phyloP scores from a whole-genome alignment of 2,113 vertebrate genomes.

The Etheostoma spectabile region DNA sequence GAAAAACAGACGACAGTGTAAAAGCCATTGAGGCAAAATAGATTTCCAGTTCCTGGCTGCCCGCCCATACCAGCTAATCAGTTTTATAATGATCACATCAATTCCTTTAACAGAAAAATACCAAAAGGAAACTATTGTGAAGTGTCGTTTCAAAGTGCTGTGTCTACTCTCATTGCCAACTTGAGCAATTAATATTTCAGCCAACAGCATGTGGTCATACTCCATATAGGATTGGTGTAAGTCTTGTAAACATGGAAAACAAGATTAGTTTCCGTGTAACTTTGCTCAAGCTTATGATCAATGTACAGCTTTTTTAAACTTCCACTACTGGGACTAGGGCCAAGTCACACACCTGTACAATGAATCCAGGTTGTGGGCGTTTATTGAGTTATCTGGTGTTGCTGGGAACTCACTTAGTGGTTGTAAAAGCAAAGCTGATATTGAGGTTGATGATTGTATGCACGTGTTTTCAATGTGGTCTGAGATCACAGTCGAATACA shows the following conservation, averaged over 20 bases:
- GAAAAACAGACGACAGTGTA: constrained; percentile 31
- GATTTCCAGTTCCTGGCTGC: constrained; percentile 42
- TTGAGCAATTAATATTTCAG: constrained; percentile 29
- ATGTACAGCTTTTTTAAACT: constrained; percentile 14
- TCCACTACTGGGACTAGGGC: constrained; percentile 37
- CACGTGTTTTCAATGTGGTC: constrained; percentile 12
- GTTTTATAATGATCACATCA: constrained; percentile 55
- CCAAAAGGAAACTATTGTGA: constrained; percentile 33
- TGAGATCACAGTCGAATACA: neutral
- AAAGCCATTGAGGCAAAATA: constrained; percentile 39
- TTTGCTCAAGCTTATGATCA: constrained; percentile 1
- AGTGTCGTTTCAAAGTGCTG: constrained; percentile 25
- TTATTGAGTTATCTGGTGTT: constrained; percentile 47
- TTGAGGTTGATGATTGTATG: neutral
- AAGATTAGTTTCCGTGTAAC: neutral
- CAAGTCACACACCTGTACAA: constrained; percentile 56
- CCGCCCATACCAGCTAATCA: constrained; percentile 37
- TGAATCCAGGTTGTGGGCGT: constrained; percentile 6
- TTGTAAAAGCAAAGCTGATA: constrained; percentile 49
- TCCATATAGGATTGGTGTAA: constrained; percentile 1
- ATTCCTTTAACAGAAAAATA: constrained; percentile 30
- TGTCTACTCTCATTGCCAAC: constrained; percentile 23
- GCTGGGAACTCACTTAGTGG: constrained; percentile 35
- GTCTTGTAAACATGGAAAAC: constrained; percentile 11
- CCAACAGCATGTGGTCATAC: neutral